These are phyloP conservation scores for Zygothrica quintamaculata DNA, from an alignment of 2,888 invertebrate genomes.

Conservation along the genomic window DNA sequence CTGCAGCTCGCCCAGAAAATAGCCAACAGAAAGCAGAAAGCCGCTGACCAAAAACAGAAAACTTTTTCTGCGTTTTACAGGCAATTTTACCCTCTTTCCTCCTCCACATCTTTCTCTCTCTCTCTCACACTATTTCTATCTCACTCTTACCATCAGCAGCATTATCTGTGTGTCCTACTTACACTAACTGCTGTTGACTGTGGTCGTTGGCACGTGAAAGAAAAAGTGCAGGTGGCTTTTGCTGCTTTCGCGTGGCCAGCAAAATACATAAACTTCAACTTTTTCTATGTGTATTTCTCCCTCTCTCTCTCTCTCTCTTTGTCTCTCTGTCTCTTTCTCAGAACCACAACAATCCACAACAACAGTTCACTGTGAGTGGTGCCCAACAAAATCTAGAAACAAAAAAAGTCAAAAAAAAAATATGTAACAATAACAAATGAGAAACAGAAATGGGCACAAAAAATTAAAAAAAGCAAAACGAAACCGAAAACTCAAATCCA, in stretches of 20 bases:
- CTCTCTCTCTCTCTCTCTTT: too few relatives aligned
- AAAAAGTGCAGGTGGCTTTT: conserved; percentile 75
- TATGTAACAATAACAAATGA: conserved; percentile 72
- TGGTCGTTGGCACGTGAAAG: conserved; percentile 67
- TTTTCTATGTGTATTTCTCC: too few relatives aligned
- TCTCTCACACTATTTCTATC: not conserved
- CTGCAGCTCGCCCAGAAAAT: conserved; percentile 67
- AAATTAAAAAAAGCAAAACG: conserved; percentile 33
- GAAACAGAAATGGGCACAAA: conserved; percentile 57
- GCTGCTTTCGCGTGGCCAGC: conserved; percentile 41
- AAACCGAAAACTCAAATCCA: conserved; percentile 7
- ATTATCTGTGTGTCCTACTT: not conserved
- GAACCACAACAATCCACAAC: conserved; percentile 46
- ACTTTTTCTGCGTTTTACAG: conserved; percentile 68
- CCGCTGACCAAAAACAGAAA: conserved; percentile 60
- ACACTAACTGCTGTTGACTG: conserved; percentile 16
- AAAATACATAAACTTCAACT: conserved; percentile 75
- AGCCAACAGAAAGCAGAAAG: conserved; percentile 38
- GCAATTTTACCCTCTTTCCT: conserved; percentile 44
- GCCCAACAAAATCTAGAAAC: conserved; percentile 2
- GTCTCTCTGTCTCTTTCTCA: too few relatives aligned
- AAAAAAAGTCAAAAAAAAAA: conserved; percentile 31
- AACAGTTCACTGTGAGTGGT: too few relatives aligned
- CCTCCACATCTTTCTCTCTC: conserved; percentile 7
- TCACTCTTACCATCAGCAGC: conserved; percentile 1